Evolutionary conservation across 2,113 vertebrate species (phyloP).

Genomic region (Oriolus oriolus): DNA sequence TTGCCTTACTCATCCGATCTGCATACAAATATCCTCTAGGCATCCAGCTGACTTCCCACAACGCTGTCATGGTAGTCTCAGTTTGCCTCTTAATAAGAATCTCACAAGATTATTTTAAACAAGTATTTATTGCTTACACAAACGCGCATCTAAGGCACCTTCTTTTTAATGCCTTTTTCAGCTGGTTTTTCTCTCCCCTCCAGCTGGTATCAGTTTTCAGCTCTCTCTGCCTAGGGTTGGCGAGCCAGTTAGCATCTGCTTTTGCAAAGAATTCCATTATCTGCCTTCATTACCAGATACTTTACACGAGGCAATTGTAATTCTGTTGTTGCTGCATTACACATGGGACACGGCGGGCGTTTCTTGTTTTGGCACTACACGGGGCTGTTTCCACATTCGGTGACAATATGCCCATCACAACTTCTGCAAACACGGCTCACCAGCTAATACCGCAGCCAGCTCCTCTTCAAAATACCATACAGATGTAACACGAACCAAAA

Average conservation of each 20-base stretch:
- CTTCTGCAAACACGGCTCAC: neutral
- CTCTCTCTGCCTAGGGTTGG: neutral
- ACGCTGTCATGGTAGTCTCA: neutral
- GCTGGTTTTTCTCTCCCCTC: neutral
- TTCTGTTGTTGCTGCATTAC: slow-evolving; percentile 24
- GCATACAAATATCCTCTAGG: slow-evolving; percentile 6
- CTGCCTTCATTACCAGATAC: slow-evolving; percentile 54
- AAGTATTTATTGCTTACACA: slow-evolving; percentile 53
- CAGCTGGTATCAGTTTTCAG: slow-evolving; percentile 31
- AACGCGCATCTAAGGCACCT: neutral
- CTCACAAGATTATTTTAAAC: slow-evolving; percentile 33
- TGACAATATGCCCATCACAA: neutral
- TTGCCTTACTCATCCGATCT: neutral
- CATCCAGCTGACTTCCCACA: slow-evolving; percentile 12
- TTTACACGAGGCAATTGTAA: slow-evolving; percentile 52
- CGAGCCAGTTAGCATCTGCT: slow-evolving; percentile 55
- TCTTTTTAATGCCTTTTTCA: slow-evolving; percentile 23
- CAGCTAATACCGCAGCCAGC: neutral
- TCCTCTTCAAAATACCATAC: neutral
- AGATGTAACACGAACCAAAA: neutral
- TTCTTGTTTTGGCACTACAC: neutral
- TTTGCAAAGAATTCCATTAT: slow-evolving; percentile 59
- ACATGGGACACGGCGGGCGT: neutral
- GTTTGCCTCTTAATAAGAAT: slow-evolving; percentile 32
- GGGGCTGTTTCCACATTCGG: neutral